These are phyloP conservation scores for Podocnemis expansa DNA, from an alignment of 2,113 vertebrate species.

Conservation along the genomic window DNA sequence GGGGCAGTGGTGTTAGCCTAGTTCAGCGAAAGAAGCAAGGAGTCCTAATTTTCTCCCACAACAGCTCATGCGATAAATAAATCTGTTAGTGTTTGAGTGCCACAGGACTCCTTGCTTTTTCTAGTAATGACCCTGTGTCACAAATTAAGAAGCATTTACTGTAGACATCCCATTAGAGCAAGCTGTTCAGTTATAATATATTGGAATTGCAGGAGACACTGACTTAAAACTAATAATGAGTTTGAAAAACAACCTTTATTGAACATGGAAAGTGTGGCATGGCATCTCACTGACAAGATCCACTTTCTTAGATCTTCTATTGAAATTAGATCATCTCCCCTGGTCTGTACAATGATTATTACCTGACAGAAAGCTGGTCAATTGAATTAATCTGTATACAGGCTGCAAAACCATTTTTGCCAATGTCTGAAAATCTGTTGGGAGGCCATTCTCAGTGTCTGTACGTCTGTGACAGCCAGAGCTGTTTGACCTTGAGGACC, in stretches of 20 bases:
- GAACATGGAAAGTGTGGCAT: not conserved
- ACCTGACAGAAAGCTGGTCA: not conserved
- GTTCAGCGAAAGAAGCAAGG: too few species aligned
- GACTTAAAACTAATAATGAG: too few species aligned
- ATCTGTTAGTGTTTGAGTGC: too few species aligned
- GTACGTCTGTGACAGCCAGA: not conserved
- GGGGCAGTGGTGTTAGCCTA: too few species aligned
- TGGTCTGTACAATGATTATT: not conserved
- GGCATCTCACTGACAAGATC: not conserved
- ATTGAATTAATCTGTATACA: not conserved
- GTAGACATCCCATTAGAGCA: not conserved
- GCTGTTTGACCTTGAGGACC: not conserved
- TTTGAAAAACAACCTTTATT: not conserved
- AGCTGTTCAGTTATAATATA: not conserved
- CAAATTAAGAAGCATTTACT: not conserved
- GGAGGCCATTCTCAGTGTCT: not conserved
- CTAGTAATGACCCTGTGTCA: not conserved
- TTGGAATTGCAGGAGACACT: not conserved
- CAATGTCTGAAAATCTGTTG: not conserved
- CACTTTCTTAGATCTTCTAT: not conserved
- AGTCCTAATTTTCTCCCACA: too few species aligned
- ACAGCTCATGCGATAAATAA: too few species aligned
- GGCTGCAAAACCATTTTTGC: not conserved
- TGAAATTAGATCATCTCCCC: not conserved
- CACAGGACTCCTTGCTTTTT: too few species aligned